These are phyloP conservation scores for Lasioglossum pauxillum DNA, from an alignment of 2,888 invertebrate species.

Conservation along the genomic window DNA sequence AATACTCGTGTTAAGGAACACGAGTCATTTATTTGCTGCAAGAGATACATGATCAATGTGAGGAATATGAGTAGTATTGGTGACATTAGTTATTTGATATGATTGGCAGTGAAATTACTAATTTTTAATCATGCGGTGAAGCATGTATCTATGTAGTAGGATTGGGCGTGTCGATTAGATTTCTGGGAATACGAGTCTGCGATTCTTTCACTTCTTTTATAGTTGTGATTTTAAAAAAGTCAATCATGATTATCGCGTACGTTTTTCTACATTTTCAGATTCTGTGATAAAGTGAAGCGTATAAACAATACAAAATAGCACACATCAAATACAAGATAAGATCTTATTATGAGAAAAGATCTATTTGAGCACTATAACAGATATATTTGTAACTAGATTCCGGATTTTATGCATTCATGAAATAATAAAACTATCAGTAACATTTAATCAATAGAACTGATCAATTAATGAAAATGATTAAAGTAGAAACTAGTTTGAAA, in stretches of 20 bases:
- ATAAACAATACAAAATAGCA: not conserved
- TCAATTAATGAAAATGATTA: not conserved
- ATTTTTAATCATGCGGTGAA: not conserved
- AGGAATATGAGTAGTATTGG: not conserved
- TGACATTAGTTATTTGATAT: not conserved
- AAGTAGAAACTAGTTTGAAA: not conserved
- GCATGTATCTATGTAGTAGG: not conserved
- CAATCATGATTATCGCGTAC: not conserved
- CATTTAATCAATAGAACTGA: too few relatives aligned
- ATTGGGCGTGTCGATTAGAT: not conserved
- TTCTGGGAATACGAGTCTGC: not conserved
- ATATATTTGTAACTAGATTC: too few relatives aligned
- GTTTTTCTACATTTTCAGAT: not conserved
- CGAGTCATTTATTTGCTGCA: not conserved
- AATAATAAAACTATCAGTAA: not conserved
- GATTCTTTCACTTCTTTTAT: not conserved
- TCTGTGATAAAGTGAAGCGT: not conserved
- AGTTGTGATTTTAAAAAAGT: not conserved
- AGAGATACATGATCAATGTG: not conserved
- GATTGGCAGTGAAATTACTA: not conserved
- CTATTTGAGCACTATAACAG: too few relatives aligned
- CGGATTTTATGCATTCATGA: too few relatives aligned
- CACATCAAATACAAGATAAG: not conserved
- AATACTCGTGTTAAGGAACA: too few relatives aligned
- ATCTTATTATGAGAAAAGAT: too few relatives aligned